Percentiles rank a stretch among this genome's conserved stretches.
phyloP scores from a whole-genome alignment of 2,797 vertebrate genomes.

The Pteropus rufus region DNA sequence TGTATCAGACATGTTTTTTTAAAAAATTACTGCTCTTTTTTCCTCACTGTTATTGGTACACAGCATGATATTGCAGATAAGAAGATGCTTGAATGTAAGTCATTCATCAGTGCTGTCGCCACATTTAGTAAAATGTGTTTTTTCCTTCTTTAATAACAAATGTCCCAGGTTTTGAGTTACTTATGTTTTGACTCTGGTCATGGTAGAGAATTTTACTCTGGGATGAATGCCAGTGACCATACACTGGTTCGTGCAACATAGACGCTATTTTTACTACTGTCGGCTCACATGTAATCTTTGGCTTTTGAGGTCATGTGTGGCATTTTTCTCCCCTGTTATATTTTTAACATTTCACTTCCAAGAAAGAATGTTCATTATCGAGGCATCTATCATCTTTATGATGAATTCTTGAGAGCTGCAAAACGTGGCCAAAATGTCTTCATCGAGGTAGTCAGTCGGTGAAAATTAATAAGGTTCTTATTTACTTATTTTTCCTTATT shows the following conservation, averaged over 20 bases:
- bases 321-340: constrained; percentile 19
- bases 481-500: neutral
- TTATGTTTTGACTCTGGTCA: constrained; percentile 43
- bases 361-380: neutral
- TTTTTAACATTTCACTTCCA: constrained; percentile 3
- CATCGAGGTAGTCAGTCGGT: neutral
- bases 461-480: neutral
- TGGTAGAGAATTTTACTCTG: constrained; percentile 36
- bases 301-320: constrained; percentile 13
- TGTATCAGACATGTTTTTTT: neutral
- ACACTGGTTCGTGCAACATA: neutral
- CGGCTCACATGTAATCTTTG: constrained; percentile 32
- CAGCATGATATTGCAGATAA: neutral
- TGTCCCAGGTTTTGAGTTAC: constrained; percentile 18
- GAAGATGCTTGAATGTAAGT: neutral
- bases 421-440: neutral
- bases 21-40: neutral
- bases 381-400: neutral
- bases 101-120: neutral
- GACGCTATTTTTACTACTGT: constrained; percentile 15
- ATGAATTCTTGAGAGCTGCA: neutral
- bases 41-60: neutral
- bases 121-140: neutral
- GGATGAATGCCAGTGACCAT: neutral
- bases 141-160: neutral